Evolutionary conservation across 2,888 invertebrate genomes (phyloP), one percentile per base, ranked within the genome.

Genomic region (Ceramica pisi): DNA sequence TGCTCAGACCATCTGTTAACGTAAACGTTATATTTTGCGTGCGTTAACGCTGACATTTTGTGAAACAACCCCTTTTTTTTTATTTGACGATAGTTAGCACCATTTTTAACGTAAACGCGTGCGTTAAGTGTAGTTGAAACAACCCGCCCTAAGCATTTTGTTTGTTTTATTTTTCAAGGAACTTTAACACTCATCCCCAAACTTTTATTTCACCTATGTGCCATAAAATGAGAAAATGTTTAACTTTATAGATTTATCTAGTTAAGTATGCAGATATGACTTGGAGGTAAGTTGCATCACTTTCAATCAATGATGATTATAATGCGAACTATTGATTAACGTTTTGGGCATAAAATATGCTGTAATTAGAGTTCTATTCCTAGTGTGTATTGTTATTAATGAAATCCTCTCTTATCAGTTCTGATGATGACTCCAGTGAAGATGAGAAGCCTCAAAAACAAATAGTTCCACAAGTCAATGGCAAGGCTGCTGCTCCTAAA

Each of bases 351-450:
- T 10, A 2, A 10, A 51, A 51, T 51, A 7, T 26, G 16, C 23
- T 51, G 16, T 14, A 16, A 16, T 14, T 23, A 51, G 12, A 31
- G 8, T 44, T 14, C 19, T 26, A 19, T 53, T 53, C 19, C 21
- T 41, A 19, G 8, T 21, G 21, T 31, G 10, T 68, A n/a, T 1
- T 51, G n/a, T 19, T 35, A 51, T 23, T 44, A 46, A 71, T 61
- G 9, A 53, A 38, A 2, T 12, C 10, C 10, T 19, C 38, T 35
- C 48, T 63, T 73, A 19, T 35, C 57, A 79, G 82, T 75, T 84
- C 81, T 35, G 80, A 80, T 74, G 83, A 83, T 55, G 91, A 93
- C 75, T 93, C 90, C 7, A 92, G 92, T 90, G 92, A 92, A 74
- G 87, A 91, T 61, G 87, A 90, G 62, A 69, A 72, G 63, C 80